Base-by-base conservation (phyloP, 1,140 invertebrate genomes). In the Sitophilus oryzae region DNA sequence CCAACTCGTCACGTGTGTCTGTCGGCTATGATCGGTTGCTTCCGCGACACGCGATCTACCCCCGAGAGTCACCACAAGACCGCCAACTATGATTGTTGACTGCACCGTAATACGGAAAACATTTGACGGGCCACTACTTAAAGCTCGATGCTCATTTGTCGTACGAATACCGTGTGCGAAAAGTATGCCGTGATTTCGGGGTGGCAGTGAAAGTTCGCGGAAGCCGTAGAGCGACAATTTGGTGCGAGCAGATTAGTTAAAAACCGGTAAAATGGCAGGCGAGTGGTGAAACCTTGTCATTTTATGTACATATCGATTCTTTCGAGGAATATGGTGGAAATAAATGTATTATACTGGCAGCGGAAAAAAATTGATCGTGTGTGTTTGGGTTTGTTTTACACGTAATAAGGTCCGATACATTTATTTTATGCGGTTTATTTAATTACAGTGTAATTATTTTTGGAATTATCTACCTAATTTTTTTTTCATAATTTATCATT, bases 301-400 rank as follows among this genome's bases (percentile, higher is more conserved):
- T 15, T 40, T 40, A 40, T 20, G 38, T 30, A 19, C 11, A 35
- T 53, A 53, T 53, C 51, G 51, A 53, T 53, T 53, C 0, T 53
- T 53, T 45, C 43, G 25, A 18, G 50, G 21, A 53, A 53, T 42
- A 53, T 53, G 51, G 25, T 45, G 51, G 51, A 53, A 36, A 23
- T 53, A 45, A 44, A 53, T 46, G 40, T 43, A 44, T 52, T 43
- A 52, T 43, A 18, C 19, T 14, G 10, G 43, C 14, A 8, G 19
- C 14, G n/a, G 23, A 18, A 20, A 20, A 25, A 19, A 45, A 53
- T 53, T 53, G 51, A 53, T 53, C 43, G 30, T 53, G 40, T 36
- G 42, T 45, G 42, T 45, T 53, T 45, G 15, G 25, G 44, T 35
- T 25, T 21, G 48, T 40, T 16, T 43, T 42, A 20, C 9, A 21